Base-by-base conservation (phyloP, 1,140 invertebrate species). In the Caerostris darwini region DNA sequence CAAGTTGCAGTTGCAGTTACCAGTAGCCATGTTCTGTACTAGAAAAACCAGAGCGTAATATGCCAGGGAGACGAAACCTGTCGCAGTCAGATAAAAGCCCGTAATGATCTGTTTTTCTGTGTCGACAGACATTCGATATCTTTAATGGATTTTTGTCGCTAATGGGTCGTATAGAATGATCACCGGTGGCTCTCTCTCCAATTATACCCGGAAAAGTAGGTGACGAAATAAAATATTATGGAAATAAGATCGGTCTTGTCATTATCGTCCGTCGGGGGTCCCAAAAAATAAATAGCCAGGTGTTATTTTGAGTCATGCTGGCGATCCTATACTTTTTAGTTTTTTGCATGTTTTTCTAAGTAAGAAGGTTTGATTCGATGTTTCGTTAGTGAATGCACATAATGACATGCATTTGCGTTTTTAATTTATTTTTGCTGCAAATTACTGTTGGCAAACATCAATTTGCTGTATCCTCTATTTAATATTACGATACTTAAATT, bases 181-280 rank as follows among this genome's bases (percentile, higher is more conserved):
- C 85, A 64, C 58, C 54, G 19, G n/a, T 87, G 58, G 58, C 10
- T 59, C 34, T 61, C 71, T 34, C 85, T 10, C 85, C 85, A 87
- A 87, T 87, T 87, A 87, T 87, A 87, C 8, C 85, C 6, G 58
- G 34, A 59, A 87, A 87, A 58, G 57, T 14, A 87, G 57, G 58
- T 87, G 85, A 87, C 85, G 64, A 87, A 77, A 87, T 87, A 87
- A 87, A 87, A 87, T 87, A 87, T 87, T 87, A 87, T 87, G 85
- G 85, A 87, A 87, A 87, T 87, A 87, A 87, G 58, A 87, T 87
- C 34, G 58, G 58, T 34, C 85, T 64, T 7, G 58, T 59, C 58
- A 58, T 87, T 87, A 87, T 59, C 58, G 59, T 87, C 57, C 34
- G 14, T 34, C 19, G 34, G 83, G n/a, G 85, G 85, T 64, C 34